phyloP scores from a whole-genome alignment of 1,140 invertebrate species.

The Drosophila pruinosa region DNA sequence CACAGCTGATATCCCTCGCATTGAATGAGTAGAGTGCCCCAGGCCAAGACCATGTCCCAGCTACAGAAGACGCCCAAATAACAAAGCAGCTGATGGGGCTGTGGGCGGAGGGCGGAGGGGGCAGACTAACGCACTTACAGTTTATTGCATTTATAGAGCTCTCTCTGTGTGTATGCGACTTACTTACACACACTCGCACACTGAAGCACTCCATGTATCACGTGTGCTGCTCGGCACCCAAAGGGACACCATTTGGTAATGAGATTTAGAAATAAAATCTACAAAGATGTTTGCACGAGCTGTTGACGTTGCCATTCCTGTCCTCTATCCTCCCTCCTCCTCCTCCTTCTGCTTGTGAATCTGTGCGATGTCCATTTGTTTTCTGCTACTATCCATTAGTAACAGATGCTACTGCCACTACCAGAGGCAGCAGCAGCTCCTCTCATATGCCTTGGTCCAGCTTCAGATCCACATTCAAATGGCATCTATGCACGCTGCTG shows the following conservation, averaged over 20 bases:
- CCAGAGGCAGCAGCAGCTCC: conserved; percentile 29
- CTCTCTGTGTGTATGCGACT: conserved; percentile 16
- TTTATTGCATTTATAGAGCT: conserved; percentile 74
- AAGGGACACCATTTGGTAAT: conserved; percentile 79
- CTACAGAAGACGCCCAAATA: conserved; percentile 1
- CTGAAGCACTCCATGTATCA: conserved; percentile 27
- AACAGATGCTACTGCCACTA: conserved; percentile 73
- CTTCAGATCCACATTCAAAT: conserved; percentile 64
- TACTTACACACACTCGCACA: conserved; percentile 5
- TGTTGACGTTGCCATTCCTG: conserved; percentile 60
- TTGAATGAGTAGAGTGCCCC: conserved; percentile 38
- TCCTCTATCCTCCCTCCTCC: background rate
- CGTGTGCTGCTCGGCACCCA: conserved; percentile 34
- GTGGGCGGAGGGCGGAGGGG: background rate
- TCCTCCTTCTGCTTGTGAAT: conserved; percentile 38
- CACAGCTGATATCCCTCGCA: conserved; percentile 67
- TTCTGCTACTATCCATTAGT: conserved; percentile 76
- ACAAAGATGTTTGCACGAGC: conserved; percentile 78
- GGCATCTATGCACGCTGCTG: conserved; percentile 60
- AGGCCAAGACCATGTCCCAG: background rate
- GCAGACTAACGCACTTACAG: conserved; percentile 67
- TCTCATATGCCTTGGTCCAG: background rate
- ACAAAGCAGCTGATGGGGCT: background rate
- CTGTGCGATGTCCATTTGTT: conserved; percentile 75
- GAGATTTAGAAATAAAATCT: conserved; percentile 81